These are phyloP conservation scores for Sesamia nonagrioides DNA, from an alignment of 1,140 invertebrate genomes.

Conservation along the genomic window DNA sequence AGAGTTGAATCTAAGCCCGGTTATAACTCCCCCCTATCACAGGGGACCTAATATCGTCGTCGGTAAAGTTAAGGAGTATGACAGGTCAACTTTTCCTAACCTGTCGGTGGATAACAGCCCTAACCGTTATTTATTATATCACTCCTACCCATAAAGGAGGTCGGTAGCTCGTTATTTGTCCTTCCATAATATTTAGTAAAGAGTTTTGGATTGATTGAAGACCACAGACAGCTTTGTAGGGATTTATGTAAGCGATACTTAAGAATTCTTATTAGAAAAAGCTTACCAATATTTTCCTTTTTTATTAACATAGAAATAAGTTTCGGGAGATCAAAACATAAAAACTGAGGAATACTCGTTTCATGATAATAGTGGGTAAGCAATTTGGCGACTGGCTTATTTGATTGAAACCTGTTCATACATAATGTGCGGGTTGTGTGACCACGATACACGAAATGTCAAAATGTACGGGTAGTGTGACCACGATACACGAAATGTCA, in stretches of 20 bases:
- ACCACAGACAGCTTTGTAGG: background rate
- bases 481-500: too few relatives aligned
- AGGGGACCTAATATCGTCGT: conserved; percentile 3
- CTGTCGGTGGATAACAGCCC: conserved; percentile 20
- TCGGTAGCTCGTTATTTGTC: conserved; percentile 2
- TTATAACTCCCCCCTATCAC: background rate
- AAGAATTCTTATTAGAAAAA: too few relatives aligned
- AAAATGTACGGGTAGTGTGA: too few relatives aligned
- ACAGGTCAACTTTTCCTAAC: conserved; percentile 33
- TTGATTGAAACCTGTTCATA: too few relatives aligned
- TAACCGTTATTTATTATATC: conserved; percentile 29
- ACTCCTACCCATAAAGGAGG: background rate
- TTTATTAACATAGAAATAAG: too few relatives aligned
- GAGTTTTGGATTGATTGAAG: background rate
- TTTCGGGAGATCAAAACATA: too few relatives aligned
- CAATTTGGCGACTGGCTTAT: too few relatives aligned
- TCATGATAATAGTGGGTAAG: too few relatives aligned
- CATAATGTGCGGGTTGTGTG: too few relatives aligned
- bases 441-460: too few relatives aligned
- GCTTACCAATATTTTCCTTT: too few relatives aligned
- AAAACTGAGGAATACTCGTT: too few relatives aligned
- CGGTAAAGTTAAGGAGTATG: conserved; percentile 16
- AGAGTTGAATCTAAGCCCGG: conserved; percentile 1
- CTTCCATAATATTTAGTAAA: background rate
- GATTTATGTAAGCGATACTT: background rate